These are phyloP conservation scores for Xenus cinereus DNA, from an alignment of 2,113 vertebrate genomes.

Conservation along the genomic window DNA sequence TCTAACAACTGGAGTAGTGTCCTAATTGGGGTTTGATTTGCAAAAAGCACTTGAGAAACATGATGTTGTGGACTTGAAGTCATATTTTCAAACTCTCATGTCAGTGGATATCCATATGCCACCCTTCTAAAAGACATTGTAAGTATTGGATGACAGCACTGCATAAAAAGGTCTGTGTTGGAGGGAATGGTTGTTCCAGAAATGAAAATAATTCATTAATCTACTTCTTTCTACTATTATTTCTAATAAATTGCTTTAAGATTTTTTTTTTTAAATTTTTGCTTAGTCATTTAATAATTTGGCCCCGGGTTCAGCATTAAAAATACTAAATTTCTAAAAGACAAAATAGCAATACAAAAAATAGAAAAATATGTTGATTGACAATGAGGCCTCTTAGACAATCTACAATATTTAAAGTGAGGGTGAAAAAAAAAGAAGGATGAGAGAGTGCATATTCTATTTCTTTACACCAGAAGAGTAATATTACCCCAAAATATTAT, in stretches of 20 bases:
- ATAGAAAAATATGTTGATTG: background rate
- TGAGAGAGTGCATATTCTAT: background rate
- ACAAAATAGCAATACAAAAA: background rate
- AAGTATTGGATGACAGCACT: background rate
- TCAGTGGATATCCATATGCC: background rate
- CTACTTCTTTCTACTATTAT: background rate
- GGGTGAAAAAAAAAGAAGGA: background rate
- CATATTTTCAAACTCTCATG: background rate
- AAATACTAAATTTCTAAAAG: background rate
- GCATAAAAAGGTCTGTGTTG: background rate
- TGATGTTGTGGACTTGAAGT: background rate
- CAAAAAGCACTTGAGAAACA: background rate
- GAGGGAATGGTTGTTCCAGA: background rate
- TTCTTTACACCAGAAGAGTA: background rate
- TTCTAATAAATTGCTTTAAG: background rate
- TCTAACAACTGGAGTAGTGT: background rate
- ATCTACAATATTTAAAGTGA: accelerated
- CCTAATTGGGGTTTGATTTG: background rate
- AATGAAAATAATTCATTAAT: background rate
- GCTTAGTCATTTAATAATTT: background rate
- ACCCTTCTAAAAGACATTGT: background rate
- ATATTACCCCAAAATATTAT: background rate
- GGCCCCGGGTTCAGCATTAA: background rate
- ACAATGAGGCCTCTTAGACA: background rate
- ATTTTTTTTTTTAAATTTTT: background rate